phyloP scores from a whole-genome alignment of 2,888 invertebrate genomes.

The Podabrus alpinus region DNA sequence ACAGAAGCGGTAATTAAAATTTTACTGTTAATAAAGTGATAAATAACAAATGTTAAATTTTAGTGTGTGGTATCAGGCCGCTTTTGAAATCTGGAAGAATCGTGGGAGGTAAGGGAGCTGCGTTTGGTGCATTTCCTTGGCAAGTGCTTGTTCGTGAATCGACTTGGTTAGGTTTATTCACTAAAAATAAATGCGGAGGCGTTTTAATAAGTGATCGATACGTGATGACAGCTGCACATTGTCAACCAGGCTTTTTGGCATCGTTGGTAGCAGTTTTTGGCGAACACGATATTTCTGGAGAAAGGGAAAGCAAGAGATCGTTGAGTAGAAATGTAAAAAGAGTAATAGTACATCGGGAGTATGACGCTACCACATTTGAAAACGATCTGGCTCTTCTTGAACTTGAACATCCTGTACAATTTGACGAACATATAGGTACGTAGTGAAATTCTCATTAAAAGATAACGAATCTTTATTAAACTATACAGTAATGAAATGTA shows the following conservation, averaged over 20 bases:
- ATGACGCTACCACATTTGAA: slow-evolving; percentile 89
- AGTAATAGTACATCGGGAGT: slow-evolving; percentile 86
- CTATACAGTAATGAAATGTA: too few species aligned
- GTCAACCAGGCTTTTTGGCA: slow-evolving; percentile 91
- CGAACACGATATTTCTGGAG: slow-evolving; percentile 87
- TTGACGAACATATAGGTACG: slow-evolving; percentile 82
- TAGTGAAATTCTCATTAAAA: slow-evolving; percentile 13
- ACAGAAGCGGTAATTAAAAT: slow-evolving; percentile 33
- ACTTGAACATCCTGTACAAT: slow-evolving; percentile 79
- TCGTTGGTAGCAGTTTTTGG: slow-evolving; percentile 90
- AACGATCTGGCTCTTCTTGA: slow-evolving; percentile 89
- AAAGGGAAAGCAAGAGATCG: slow-evolving; percentile 76
- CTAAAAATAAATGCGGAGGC: slow-evolving; percentile 94
- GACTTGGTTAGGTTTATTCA: slow-evolving; percentile 91
- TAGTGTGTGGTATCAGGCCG: slow-evolving; percentile 89
- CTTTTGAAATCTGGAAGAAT: slow-evolving; percentile 79
- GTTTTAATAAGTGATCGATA: slow-evolving; percentile 87
- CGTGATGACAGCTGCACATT: slow-evolving; percentile 92
- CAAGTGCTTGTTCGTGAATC: slow-evolving; percentile 90
- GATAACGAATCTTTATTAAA: neutral
- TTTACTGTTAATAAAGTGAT: neutral
- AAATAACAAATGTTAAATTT: slow-evolving; percentile 28
- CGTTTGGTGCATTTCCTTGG: slow-evolving; percentile 92
- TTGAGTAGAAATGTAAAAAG: slow-evolving; percentile 82
- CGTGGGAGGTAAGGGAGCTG: slow-evolving; percentile 86